Base-by-base conservation (phyloP, 2,888 invertebrate species). In the Diloba caeruleocephala region DNA sequence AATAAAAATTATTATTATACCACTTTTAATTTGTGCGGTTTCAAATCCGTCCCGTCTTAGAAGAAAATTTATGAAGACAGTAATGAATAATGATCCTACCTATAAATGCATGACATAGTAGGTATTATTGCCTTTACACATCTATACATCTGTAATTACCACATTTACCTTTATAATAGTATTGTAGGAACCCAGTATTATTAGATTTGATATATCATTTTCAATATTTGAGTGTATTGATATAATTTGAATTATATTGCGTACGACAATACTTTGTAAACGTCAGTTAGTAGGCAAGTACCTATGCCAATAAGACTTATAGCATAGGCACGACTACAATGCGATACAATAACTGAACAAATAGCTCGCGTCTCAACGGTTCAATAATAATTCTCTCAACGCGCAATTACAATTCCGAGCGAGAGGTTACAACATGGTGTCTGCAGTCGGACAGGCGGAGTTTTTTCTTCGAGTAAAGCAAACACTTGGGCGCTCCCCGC, bases 341-440 rank as follows among this genome's bases (percentile, higher is more conserved):
- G 46, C 54, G 43, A 72, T 60, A 68, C 54, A 69, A 71, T 61
- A 62, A 61, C 51, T 34, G 57, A 67, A 54, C 63, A 66, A 66
- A 71, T 62, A 63, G 46, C 52, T 48, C 19, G 49, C 52, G 48
- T 64, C 68, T 53, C 71, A 74, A 75, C 68, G 69, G 46, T 64
- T 71, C 42, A 61, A 70, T 77, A 74, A 72, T 73, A 70, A 71
- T 71, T 71, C 66, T 73, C 61, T 78, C 75, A 62, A 32, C 70
- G 63, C 73, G 63, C 78, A 75, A 76, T 78, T 75, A 79, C 72
- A 72, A 74, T 72, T 52, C 53, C 52, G 54, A 53, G 38, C 52
- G 64, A 66, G 66, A 74, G 63, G 62, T 69, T 71, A 69, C 85
- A 83, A 80, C 77, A 82, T 81, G 81, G 82, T 79, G 81, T 67